Base-by-base conservation (phyloP, 92 coral and sea anemone species). In the Palythoa grandis region DNA sequence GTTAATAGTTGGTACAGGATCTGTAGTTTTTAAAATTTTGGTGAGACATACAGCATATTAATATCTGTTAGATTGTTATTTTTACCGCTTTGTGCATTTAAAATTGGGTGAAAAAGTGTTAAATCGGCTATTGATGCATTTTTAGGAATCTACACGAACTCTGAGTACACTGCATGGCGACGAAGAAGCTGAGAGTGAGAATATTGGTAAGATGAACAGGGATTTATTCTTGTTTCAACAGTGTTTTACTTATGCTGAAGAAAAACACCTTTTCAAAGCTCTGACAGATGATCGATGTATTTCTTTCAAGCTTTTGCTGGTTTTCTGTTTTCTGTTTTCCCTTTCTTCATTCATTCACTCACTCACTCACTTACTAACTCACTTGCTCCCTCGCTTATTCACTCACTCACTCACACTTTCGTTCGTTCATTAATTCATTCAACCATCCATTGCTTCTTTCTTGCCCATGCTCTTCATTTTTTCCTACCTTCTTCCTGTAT, bases 121-220 rank as follows among this genome's bases (percentile, higher is more conserved):
- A 23, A 54, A 25, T 17, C 14, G 14, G 23, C 22, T 7, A 29
- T 15, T 53, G 20, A 11, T 53, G n/a, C 13, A 1, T 15, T 57
- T 7, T 20, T 52, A 80, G 85, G 85, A 65, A n/a, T 80, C 85
- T 48, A 10, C 66, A 35, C 47, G 57, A 66, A 66, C 40, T 24
- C 73, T 80, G 23, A 80, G 74, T 58, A 80, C 85, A 5, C 43
- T 80, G 52, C 74, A 22, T 43, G 85, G 60, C 13, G 74, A n/a
- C 2, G 85, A 80, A 12, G 74, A 66, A 11, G 61, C 17, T 67
- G 85, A 80, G 47, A 47, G 7, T 66, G 85, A 65, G 14, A 80
- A 65, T 48, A 53, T 63, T 20, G 85, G 85, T 80, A 43, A 47
- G 61, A 10, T 37, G 20, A 22, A 22, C 11, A 24, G 22, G 40